A percentile compares a stretch with the other conserved stretches of the same genome.
Evolutionary conservation across 92 coral and sea anemone species (phyloP).

Genomic region (Paramuricea clavata): DNA sequence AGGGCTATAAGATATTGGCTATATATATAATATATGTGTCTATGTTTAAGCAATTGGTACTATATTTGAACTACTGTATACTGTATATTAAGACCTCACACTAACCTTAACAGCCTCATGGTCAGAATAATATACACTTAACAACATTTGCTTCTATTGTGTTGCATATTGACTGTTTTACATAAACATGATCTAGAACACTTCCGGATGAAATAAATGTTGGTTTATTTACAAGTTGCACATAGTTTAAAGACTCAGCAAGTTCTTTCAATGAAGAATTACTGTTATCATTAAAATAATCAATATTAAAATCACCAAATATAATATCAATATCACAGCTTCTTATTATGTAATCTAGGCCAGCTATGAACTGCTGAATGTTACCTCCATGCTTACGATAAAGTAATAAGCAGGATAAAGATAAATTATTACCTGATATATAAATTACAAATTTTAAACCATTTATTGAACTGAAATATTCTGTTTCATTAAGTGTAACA

Average conservation of each 20-base stretch:
- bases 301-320: conserved; percentile 34
- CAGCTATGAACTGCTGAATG: not conserved
- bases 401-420: conserved; percentile 11
- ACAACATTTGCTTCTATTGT: conserved; percentile 15
- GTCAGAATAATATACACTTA: conserved; percentile 75
- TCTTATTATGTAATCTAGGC: not conserved
- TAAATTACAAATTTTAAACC: not conserved
- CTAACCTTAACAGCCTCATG: conserved; percentile 69
- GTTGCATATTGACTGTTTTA: conserved; percentile 29
- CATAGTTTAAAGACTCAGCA: conserved; percentile 10
- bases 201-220: conserved; percentile 58
- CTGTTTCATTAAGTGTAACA: not conserved
- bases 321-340: conserved; percentile 6
- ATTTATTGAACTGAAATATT: not conserved
- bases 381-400: conserved; percentile 5
- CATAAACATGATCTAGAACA: conserved; percentile 54
- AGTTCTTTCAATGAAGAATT: not conserved
- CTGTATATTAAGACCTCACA: conserved; percentile 28
- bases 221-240: conserved; percentile 57
- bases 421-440: conserved; percentile 15
- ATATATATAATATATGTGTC: too few species aligned
- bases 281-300: conserved; percentile 11
- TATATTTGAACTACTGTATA: too few species aligned
- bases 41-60: too few species aligned
- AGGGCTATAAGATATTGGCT: too few species aligned